Base-by-base conservation (phyloP, 92 coral and sea anemone species). In the Bergia sp. region DNA sequence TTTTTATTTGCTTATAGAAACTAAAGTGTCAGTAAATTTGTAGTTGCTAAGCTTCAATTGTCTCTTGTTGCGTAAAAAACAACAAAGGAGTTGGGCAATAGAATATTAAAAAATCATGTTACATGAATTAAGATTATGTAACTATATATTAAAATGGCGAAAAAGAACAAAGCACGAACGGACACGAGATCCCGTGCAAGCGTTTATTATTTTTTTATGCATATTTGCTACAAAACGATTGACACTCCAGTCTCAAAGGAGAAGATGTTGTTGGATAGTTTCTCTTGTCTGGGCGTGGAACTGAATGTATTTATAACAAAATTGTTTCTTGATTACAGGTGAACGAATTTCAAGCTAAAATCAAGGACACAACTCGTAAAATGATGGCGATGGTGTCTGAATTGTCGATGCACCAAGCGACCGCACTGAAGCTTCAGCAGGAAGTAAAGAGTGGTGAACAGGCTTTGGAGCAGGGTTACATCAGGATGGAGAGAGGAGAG, bases 371-470 rank as follows among this genome's bases (percentile, higher is more conserved):
- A 5, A 97, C 99, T 41, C 94, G 99, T 50, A 97, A 97, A 84
- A 97, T 97, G 98, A 97, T 97, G 99, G 99, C 99, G 16, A 89
- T 97, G 91, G 99, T 97, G 12, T 97, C 99, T 0, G 99, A 97
- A 79, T 93, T 97, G 80, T 97, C 99, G 72, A 97, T 97, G 99
- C 94, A 97, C 85, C 98, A 97, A 89, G 99, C 99, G 2, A 90
- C 85, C 78, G 99, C 99, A 43, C 88, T 97, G 93, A 97, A 96
- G 81, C 93, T 97, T 9, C 99, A 97, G 64, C 98, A 95, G 82
- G 94, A 85, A 37, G 99, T 96, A 86, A 97, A 93, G 72, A 92
- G 87, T 18, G 91, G 93, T 21, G 99, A 97, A 80, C 96, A 94
- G 81, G 86, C 89, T 58, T 82, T 97, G 38, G 99, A 97, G 85